These are phyloP conservation scores for Paramisgurnus dabryanus DNA, from an alignment of 2,113 vertebrate genomes.

Conservation along the genomic window DNA sequence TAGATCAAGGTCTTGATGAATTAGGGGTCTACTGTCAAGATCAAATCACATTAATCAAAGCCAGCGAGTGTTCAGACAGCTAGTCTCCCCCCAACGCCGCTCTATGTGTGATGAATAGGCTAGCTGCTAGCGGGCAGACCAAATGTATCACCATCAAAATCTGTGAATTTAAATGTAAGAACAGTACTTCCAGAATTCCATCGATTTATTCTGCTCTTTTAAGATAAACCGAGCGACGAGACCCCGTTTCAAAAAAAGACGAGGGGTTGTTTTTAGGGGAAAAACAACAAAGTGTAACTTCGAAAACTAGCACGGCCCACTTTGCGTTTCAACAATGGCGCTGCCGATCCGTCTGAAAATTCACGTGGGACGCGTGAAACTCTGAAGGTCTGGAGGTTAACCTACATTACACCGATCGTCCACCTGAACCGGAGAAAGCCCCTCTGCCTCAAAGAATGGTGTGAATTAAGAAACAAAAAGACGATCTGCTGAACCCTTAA, in stretches of 20 bases:
- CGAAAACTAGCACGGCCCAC: slow-evolving; percentile 49
- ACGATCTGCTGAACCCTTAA: not conserved
- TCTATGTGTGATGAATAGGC: slow-evolving; percentile 75
- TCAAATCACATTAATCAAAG: slow-evolving; percentile 86
- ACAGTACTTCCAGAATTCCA: slow-evolving; percentile 68
- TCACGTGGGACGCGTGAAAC: slow-evolving; percentile 17
- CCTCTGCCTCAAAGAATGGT: not conserved
- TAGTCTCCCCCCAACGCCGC: slow-evolving; percentile 58
- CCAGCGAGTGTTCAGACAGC: slow-evolving; percentile 73
- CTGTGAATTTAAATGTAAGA: slow-evolving; percentile 76
- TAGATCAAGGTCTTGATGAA: slow-evolving; percentile 84
- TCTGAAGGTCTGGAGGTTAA: slow-evolving; percentile 42
- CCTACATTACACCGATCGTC: slow-evolving; percentile 43
- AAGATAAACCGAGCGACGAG: slow-evolving; percentile 60
- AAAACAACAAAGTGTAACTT: slow-evolving; percentile 52
- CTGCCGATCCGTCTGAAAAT: slow-evolving; percentile 14
- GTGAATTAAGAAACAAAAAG: not conserved
- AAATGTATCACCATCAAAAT: slow-evolving; percentile 77
- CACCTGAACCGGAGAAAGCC: slow-evolving; percentile 15
- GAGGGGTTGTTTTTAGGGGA: slow-evolving; percentile 16
- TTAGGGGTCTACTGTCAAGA: slow-evolving; percentile 80
- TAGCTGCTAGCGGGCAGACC: slow-evolving; percentile 65
- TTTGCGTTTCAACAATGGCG: slow-evolving; percentile 33
- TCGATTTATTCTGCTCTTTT: slow-evolving; percentile 65
- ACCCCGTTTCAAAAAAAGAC: slow-evolving; percentile 40